These are phyloP conservation scores for Eira barbara DNA, from an alignment of 2,113 vertebrate species.

Conservation along the genomic window DNA sequence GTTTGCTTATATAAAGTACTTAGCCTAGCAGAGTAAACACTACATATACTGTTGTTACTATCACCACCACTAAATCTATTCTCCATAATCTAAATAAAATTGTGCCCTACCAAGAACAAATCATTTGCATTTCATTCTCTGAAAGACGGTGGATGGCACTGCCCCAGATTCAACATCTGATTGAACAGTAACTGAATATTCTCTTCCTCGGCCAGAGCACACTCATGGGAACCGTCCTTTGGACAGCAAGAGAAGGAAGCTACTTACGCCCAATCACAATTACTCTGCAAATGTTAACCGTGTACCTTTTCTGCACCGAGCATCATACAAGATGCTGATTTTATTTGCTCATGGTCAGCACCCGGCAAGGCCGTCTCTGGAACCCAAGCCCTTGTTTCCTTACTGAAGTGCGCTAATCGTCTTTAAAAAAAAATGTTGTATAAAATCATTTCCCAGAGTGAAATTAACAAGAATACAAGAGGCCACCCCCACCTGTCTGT, in stretches of 20 bases:
- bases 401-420: neutral
- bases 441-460: neutral
- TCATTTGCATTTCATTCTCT: neutral
- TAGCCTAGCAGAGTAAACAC: neutral
- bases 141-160: neutral
- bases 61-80: neutral
- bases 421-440: slow-evolving; percentile 24
- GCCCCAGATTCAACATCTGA: neutral
- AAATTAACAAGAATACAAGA: neutral
- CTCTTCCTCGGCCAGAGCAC: neutral
- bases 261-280: neutral
- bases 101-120: neutral
- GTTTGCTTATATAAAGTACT: neutral
- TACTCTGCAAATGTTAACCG: neutral
- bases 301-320: neutral
- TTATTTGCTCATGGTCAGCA: neutral
- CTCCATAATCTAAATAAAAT: slow-evolving; percentile 35
- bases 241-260: neutral
- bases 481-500: neutral
- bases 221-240: neutral
- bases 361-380: neutral
- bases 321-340: neutral
- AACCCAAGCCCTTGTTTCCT: neutral
- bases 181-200: neutral
- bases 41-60: neutral